A percentile compares a stretch with the other conserved stretches of the same genome.
Evolutionary conservation across 2,797 vertebrate species (phyloP).

Genomic region (Anguilla obscura): DNA sequence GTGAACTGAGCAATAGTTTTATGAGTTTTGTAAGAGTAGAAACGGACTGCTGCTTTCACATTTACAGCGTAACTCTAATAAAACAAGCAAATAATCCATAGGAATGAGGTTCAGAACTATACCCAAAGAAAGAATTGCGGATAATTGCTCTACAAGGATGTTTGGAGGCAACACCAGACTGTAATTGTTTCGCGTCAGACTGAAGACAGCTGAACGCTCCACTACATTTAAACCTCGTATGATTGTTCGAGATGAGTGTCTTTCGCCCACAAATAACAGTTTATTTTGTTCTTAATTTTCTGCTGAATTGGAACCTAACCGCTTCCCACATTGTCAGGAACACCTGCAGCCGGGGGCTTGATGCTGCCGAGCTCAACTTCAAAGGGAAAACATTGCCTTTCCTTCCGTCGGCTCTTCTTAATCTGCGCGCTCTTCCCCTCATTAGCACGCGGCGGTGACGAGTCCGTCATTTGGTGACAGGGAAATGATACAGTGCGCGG

Average conservation of each 20-base stretch:
- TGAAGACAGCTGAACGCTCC: constrained; percentile 84
- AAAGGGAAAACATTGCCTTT: constrained; percentile 77
- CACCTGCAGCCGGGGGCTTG: constrained; percentile 85
- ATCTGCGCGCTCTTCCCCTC: constrained; percentile 89
- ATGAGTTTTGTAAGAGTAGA: constrained; percentile 27
- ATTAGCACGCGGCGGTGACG: constrained; percentile 78
- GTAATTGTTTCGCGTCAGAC: constrained; percentile 86
- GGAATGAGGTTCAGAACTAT: constrained; percentile 66
- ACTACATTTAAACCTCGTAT: constrained; percentile 76
- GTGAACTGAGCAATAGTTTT: no score
- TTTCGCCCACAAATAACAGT: constrained; percentile 88
- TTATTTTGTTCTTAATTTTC: constrained; percentile 91
- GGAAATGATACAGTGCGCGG: constrained; percentile 95
- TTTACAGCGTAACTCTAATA: constrained; percentile 81
- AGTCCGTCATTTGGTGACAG: constrained; percentile 96
- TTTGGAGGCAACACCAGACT: constrained; percentile 81
- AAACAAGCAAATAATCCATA: constrained; percentile 76
- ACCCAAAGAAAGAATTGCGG: constrained; percentile 81
- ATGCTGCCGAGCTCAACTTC: constrained; percentile 67
- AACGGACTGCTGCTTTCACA: constrained; percentile 61
- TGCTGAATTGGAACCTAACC: constrained; percentile 90
- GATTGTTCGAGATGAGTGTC: constrained; percentile 85
- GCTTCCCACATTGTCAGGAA: constrained; percentile 83
- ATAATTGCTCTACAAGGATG: constrained; percentile 84
- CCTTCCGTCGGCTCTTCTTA: constrained; percentile 85